Evolutionary conservation across 2,888 invertebrate species (phyloP).

Genomic region (Germaria angustata): DNA sequence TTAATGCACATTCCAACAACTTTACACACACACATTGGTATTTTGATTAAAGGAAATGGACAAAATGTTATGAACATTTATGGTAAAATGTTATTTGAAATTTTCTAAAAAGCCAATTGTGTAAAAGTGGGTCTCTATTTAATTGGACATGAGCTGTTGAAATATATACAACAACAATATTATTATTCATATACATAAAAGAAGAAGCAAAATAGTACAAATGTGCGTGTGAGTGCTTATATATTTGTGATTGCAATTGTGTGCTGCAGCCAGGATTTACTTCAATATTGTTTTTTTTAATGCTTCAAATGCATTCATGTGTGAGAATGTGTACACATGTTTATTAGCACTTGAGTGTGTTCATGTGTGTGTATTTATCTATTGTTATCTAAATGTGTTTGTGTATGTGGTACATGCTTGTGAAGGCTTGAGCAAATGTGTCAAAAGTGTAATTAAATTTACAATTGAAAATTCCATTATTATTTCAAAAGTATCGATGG

Average conservation of each 20-base stretch:
- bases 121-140: neutral
- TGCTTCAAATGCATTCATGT: constrained; percentile 36
- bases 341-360: constrained; percentile 5
- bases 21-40: neutral
- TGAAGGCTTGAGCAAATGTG: constrained; percentile 59
- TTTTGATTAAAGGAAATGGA: neutral
- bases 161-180: neutral
- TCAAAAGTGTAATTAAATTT: constrained; percentile 65
- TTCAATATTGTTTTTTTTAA: constrained; percentile 18
- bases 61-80: neutral
- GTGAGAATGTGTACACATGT: constrained; percentile 56
- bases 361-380: neutral
- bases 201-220: neutral
- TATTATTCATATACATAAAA: constrained; percentile 12
- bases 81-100: neutral
- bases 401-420: neutral
- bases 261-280: constrained; percentile 17
- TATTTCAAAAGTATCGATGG: constrained; percentile 41
- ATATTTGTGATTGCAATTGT: no score
- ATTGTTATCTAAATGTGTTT: constrained; percentile 9
- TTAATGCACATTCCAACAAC: neutral
- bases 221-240: neutral
- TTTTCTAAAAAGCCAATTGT: neutral
- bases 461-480: constrained; percentile 61
- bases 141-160: neutral